These are phyloP conservation scores for Drosophila carrolli DNA, from an alignment of 1,140 invertebrate genomes.

Conservation along the genomic window DNA sequence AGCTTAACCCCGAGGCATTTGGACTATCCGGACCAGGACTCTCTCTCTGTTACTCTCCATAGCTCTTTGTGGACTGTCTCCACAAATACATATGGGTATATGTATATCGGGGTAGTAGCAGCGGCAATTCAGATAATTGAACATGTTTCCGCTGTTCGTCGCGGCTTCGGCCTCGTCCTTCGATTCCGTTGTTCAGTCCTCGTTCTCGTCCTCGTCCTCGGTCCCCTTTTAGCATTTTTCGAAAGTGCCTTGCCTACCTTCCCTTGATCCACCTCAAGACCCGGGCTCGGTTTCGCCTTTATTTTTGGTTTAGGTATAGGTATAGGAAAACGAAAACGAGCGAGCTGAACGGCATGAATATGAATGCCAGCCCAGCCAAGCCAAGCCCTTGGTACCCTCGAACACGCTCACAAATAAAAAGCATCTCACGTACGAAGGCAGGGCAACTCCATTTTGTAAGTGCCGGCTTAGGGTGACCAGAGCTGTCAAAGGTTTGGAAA, in stretches of 20 bases:
- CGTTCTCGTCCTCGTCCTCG: constrained; percentile 30
- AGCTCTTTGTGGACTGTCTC: not conserved
- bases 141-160: constrained; percentile 68
- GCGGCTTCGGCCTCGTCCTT: constrained; percentile 36
- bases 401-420: constrained; percentile 29
- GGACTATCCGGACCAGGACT: constrained; percentile 21
- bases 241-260: constrained; percentile 57
- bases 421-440: constrained; percentile 24
- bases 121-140: constrained; percentile 71
- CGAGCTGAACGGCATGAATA: constrained; percentile 29
- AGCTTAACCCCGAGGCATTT: constrained; percentile 56
- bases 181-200: constrained; percentile 25
- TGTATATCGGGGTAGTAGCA: constrained; percentile 54
- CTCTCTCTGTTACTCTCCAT: constrained; percentile 25
- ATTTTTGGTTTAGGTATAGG: constrained; percentile 29
- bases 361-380: constrained; percentile 43
- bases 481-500: constrained; percentile 34
- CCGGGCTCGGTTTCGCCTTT: constrained; percentile 12
- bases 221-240: constrained; percentile 64
- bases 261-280: constrained; percentile 14
- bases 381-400: constrained; percentile 47
- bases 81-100: not conserved
- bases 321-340: constrained; percentile 6
- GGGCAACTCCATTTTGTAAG: constrained; percentile 75
- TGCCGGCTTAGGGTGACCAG: constrained; percentile 69